Percentiles rank a stretch among this genome's conserved stretches.
Evolutionary conservation across 2,888 invertebrate species (phyloP).

Genomic region (Pedicia rivosa): DNA sequence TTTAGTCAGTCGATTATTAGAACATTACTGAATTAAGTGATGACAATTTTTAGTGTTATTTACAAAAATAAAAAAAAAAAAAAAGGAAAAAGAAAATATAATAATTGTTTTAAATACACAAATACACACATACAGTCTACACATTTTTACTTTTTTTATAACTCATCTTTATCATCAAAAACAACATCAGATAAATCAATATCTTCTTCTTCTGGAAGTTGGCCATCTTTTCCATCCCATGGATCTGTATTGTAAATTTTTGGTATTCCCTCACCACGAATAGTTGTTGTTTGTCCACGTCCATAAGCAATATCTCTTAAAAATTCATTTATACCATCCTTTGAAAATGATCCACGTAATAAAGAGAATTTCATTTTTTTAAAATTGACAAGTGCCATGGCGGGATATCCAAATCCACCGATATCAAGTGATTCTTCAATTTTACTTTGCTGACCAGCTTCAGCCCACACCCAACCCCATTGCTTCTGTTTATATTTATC

Average conservation of each 20-base stretch:
- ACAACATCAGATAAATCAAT: constrained; percentile 83
- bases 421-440: constrained; percentile 84
- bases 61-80: neutral
- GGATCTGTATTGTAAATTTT: constrained; percentile 46
- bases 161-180: constrained; percentile 63
- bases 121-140: constrained; percentile 4
- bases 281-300: constrained; percentile 77
- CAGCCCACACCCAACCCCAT: constrained; percentile 98
- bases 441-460: constrained; percentile 70
- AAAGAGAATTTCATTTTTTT: constrained; percentile 95
- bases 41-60: constrained; percentile 10
- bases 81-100: too few species aligned
- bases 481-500: constrained; percentile 87
- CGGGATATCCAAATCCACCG: constrained; percentile 97
- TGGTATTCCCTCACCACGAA: constrained; percentile 69
- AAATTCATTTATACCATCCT: constrained; percentile 91
- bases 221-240: constrained; percentile 95
- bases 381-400: constrained; percentile 90
- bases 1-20: too few species aligned
- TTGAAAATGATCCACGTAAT: constrained; percentile 84
- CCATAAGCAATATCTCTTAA: constrained; percentile 84
- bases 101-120: too few species aligned
- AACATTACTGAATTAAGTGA: too few species aligned
- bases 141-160: constrained; percentile 35
- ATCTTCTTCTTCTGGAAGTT: constrained; percentile 71